phyloP scores from a whole-genome alignment of 1,140 invertebrate species.

The Drosophila orosa region DNA sequence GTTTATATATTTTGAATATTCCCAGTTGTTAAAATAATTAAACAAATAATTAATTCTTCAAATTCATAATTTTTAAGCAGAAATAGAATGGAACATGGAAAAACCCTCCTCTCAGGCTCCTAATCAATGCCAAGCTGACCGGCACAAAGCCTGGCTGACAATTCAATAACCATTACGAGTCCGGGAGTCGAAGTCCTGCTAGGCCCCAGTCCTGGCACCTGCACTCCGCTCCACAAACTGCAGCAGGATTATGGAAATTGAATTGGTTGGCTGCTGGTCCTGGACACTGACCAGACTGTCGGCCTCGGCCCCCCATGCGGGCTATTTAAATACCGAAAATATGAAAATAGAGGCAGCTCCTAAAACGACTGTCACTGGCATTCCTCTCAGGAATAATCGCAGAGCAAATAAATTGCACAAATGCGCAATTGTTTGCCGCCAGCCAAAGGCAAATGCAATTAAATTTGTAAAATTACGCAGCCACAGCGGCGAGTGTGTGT shows the following conservation, averaged over 20 bases:
- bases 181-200: not conserved
- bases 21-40: no score
- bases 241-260: slow-evolving; percentile 35
- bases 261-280: slow-evolving; percentile 19
- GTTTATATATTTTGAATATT: no score
- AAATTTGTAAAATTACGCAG: slow-evolving; percentile 51
- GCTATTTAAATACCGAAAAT: slow-evolving; percentile 34
- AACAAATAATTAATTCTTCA: not conserved
- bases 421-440: slow-evolving; percentile 20
- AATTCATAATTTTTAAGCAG: not conserved
- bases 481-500: slow-evolving; percentile 6
- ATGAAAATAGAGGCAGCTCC: slow-evolving; percentile 13
- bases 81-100: not conserved
- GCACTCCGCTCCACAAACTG: slow-evolving; percentile 4
- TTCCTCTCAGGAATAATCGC: slow-evolving; percentile 24
- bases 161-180: slow-evolving; percentile 2
- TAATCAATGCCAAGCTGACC: not conserved
- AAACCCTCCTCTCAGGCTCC: not conserved
- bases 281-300: not conserved
- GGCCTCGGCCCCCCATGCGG: slow-evolving; percentile 19
- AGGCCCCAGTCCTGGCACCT: not conserved
- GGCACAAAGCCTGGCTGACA: not conserved
- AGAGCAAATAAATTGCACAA: slow-evolving; percentile 51
- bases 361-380: slow-evolving; percentile 32
- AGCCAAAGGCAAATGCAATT: slow-evolving; percentile 63